Percentiles rank a stretch among this genome's conserved stretches.
These are phyloP conservation scores for Ephydatia muelleri DNA, from an alignment of 37 sponge, comb jelly and placozoan species.

Conservation along the genomic window DNA sequence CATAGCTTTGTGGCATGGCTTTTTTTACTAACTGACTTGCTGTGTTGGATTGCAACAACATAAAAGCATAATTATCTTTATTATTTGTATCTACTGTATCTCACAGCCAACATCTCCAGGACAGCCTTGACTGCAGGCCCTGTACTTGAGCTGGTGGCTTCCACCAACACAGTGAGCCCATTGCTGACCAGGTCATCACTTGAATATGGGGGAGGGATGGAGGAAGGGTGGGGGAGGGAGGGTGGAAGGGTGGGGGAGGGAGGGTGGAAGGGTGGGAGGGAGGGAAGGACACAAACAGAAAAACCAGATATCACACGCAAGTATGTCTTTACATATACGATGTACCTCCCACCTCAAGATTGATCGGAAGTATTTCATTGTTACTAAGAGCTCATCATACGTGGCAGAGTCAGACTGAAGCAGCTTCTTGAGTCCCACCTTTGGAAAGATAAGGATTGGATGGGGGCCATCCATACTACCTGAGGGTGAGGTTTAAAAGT, in stretches of 20 bases:
- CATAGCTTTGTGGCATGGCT: too few species aligned
- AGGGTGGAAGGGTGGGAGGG: conserved; percentile 3
- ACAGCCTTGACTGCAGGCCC: conserved; percentile 24
- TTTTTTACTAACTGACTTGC: too few species aligned
- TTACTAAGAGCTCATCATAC: conserved; percentile 18
- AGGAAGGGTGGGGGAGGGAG: neutral
- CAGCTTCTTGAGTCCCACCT: conserved; percentile 14
- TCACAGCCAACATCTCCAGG: conserved; percentile 52
- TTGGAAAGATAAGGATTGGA: conserved; percentile 25
- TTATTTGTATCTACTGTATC: neutral
- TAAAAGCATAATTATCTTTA: neutral
- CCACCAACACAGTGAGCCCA: conserved; percentile 44
- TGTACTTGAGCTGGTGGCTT: conserved; percentile 25
- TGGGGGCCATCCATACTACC: conserved; percentile 34
- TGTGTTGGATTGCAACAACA: neutral
- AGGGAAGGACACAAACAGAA: neutral
- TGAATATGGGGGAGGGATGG: neutral
- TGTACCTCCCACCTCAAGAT: conserved; percentile 24
- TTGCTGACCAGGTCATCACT: conserved; percentile 1
- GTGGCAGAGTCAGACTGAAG: conserved; percentile 3
- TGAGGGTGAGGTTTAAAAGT: neutral
- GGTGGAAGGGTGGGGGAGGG: neutral
- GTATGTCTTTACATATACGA: neutral
- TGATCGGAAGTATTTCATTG: conserved; percentile 24
- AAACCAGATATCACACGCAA: neutral